phyloP scores from a whole-genome alignment of 2,888 invertebrate species.

The Panzeria rudis region DNA sequence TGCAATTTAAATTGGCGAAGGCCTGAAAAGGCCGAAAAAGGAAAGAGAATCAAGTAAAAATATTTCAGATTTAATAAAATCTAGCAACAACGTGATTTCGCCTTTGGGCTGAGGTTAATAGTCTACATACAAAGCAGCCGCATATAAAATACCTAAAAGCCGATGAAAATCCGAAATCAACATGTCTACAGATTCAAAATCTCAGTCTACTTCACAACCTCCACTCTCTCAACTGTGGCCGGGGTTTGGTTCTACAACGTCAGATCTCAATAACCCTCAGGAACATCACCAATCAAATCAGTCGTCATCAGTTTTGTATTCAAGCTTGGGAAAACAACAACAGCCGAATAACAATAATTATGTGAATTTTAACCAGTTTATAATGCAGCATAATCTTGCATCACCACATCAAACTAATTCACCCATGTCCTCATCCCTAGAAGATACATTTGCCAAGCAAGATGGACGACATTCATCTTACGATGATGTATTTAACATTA shows the following conservation, averaged over 20 bases:
- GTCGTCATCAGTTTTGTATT: not conserved
- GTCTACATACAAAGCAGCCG: constrained; percentile 22
- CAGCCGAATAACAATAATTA: constrained; percentile 79
- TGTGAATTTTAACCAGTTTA: constrained; percentile 83
- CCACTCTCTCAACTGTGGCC: constrained; percentile 72
- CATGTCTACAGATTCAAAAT: constrained; percentile 70
- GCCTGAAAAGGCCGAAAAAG: constrained; percentile 72
- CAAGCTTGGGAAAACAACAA: constrained; percentile 12
- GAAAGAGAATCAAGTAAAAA: constrained; percentile 11
- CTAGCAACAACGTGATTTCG: constrained; percentile 60
- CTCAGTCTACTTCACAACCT: constrained; percentile 55
- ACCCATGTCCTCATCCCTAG: constrained; percentile 2
- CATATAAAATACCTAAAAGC: constrained; percentile 20
- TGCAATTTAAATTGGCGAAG: constrained; percentile 72
- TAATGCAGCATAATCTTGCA: constrained; percentile 81
- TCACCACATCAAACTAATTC: constrained; percentile 51
- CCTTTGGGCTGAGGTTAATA: constrained; percentile 14
- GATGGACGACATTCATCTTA: constrained; percentile 42
- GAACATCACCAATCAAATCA: constrained; percentile 34
- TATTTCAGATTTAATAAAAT: constrained; percentile 4
- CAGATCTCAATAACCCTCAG: constrained; percentile 34
- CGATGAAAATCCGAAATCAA: constrained; percentile 11
- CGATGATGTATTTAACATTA: constrained; percentile 49
- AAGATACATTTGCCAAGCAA: constrained; percentile 8
- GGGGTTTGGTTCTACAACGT: constrained; percentile 59